phyloP scores from a whole-genome alignment of 1,140 invertebrate species.

The Drosophila saltans region DNA sequence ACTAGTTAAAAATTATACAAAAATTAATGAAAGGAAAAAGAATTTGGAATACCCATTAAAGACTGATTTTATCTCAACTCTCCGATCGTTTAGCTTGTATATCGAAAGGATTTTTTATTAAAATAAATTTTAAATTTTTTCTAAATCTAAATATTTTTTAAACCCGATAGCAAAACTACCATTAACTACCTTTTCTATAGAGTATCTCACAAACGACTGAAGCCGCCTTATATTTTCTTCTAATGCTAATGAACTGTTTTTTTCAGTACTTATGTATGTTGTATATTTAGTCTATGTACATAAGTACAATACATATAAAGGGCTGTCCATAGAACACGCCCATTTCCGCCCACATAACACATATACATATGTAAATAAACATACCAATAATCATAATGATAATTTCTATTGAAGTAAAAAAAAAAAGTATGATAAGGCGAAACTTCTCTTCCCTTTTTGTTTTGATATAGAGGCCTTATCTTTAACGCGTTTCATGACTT shows the following conservation, averaged over 20 bases:
- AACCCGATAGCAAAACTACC: too few species aligned
- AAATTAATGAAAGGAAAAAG: neutral
- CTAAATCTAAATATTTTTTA: too few species aligned
- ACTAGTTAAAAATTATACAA: neutral
- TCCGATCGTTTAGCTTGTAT: too few species aligned
- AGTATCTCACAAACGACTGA: neutral
- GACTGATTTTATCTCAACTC: too few species aligned
- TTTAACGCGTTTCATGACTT: neutral
- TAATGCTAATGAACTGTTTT: constrained; percentile 37
- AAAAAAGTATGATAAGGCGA: neutral
- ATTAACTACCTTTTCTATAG: neutral
- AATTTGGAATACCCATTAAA: neutral
- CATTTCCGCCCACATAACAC: constrained; percentile 23
- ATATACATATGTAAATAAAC: neutral
- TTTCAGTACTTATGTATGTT: neutral
- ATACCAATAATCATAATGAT: neutral
- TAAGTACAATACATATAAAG: neutral
- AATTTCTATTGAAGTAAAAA: constrained; percentile 4
- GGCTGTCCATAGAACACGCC: constrained; percentile 24
- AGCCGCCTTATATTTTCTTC: neutral
- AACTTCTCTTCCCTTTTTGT: neutral
- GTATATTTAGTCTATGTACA: too few species aligned
- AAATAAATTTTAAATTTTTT: too few species aligned
- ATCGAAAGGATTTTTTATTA: too few species aligned
- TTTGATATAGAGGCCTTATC: neutral